Conservation (phyloP, 2,888 invertebrate species). For the Drosophila fungiperda region DNA sequence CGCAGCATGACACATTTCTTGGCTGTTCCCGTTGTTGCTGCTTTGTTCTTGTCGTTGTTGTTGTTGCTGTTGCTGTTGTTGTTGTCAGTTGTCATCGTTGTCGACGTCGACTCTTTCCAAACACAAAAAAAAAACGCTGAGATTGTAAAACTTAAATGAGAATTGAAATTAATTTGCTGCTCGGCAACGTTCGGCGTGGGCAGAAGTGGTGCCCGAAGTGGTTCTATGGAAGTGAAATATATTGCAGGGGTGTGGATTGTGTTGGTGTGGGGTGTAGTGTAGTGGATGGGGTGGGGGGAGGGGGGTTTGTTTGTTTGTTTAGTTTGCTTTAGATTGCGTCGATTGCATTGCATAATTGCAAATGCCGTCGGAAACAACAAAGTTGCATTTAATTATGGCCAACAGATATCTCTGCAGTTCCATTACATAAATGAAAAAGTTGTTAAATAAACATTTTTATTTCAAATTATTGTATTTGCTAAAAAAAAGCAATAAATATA, state of each 20-base stretch:
- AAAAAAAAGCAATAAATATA: not conserved
- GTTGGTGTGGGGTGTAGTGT: not conserved
- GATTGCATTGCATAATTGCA: conserved; percentile 69
- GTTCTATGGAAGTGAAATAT: not conserved
- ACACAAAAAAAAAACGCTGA: conserved; percentile 44
- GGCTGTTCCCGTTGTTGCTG: conserved; percentile 36
- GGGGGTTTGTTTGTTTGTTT: conserved; percentile 2
- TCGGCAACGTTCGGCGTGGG: conserved; percentile 37
- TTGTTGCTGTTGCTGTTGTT: conserved; percentile 19
- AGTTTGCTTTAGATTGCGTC: conserved; percentile 29
- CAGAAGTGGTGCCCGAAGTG: conserved; percentile 21
- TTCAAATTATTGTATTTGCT: not conserved
- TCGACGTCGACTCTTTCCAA: conserved; percentile 31
- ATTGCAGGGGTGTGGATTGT: not conserved
- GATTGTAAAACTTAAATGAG: conserved; percentile 70
- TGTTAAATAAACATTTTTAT: not conserved
- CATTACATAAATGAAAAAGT: not conserved
- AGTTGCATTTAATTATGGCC: conserved; percentile 60
- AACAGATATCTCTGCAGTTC: conserved; percentile 6
- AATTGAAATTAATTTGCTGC: conserved; percentile 76
- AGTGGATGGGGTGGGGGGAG: too few relatives aligned
- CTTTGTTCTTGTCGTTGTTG: conserved; percentile 41
- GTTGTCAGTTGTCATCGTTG: conserved; percentile 47
- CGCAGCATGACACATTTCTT: conserved; percentile 56
- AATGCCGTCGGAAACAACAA: conserved; percentile 64